Percentiles rank a stretch among this genome's conserved stretches.
phyloP scores from a whole-genome alignment of 2,113 vertebrate species.

The Chaetorhynchus papuensis region DNA sequence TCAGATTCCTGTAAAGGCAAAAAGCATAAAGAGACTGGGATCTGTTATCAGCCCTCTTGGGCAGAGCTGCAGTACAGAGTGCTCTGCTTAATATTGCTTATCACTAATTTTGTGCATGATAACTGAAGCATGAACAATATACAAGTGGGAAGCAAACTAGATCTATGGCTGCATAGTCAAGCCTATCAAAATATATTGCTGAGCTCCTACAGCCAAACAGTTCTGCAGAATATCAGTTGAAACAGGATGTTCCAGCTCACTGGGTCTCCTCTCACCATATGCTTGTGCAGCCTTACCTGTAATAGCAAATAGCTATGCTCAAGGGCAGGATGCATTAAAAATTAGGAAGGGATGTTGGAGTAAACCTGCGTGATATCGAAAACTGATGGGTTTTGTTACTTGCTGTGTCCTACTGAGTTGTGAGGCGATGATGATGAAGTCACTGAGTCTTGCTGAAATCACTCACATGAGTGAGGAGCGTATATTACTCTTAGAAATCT shows the following conservation, averaged over 20 bases:
- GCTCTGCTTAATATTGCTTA: slow-evolving; percentile 49
- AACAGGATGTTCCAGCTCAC: slow-evolving; percentile 49
- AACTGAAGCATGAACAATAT: slow-evolving; percentile 53
- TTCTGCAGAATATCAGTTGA: slow-evolving; percentile 24
- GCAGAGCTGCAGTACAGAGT: background rate
- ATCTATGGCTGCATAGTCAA: slow-evolving; percentile 47
- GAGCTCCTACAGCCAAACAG: slow-evolving; percentile 1
- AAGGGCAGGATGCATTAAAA: background rate
- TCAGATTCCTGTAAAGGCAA: background rate
- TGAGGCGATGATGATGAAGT: background rate
- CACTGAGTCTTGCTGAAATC: background rate
- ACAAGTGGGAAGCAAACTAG: background rate
- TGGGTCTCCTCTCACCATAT: background rate
- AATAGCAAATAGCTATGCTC: background rate
- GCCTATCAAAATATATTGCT: slow-evolving; percentile 42
- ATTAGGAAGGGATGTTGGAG: background rate
- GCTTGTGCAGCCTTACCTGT: slow-evolving; percentile 13
- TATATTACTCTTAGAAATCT: background rate
- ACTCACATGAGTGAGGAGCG: background rate
- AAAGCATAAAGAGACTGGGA: background rate
- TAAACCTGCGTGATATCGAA: background rate
- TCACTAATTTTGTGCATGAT: slow-evolving; percentile 40
- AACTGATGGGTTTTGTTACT: background rate
- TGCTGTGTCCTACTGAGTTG: background rate
- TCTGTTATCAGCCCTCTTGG: slow-evolving; percentile 18